These are phyloP conservation scores for Solen grandis DNA, from an alignment of 1,140 invertebrate genomes.

Conservation along the genomic window DNA sequence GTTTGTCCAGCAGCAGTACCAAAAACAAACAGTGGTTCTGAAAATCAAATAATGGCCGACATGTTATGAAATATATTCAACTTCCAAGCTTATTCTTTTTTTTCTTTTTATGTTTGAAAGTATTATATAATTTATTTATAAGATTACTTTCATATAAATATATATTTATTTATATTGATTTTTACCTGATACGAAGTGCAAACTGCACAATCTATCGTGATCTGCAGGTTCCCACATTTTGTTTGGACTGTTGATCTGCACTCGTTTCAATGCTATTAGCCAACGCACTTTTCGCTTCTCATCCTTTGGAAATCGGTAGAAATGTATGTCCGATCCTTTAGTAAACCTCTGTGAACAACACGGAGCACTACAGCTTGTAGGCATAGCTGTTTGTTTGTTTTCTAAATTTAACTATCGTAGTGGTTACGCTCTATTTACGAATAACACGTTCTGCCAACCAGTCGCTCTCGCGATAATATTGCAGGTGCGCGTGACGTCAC, in stretches of 20 bases:
- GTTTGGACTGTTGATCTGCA: slow-evolving; percentile 4
- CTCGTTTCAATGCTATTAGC: slow-evolving; percentile 14
- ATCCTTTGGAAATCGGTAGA: slow-evolving; percentile 27
- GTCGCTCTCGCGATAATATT: not conserved
- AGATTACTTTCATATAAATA: not conserved
- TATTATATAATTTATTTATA: not conserved
- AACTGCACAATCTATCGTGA: slow-evolving; percentile 31
- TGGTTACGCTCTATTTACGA: not conserved
- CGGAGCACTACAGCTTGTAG: slow-evolving; percentile 26
- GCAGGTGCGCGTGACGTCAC: slow-evolving; percentile 13
- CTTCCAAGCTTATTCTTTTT: too few relatives aligned
- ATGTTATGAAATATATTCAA: too few relatives aligned
- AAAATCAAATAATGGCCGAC: too few relatives aligned
- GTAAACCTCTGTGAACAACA: slow-evolving; percentile 15
- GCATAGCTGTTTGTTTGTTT: slow-evolving; percentile 8
- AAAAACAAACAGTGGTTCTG: too few relatives aligned
- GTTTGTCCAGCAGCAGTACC: too few relatives aligned
- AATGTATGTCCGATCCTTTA: slow-evolving; percentile 27
- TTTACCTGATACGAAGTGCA: slow-evolving; percentile 30
- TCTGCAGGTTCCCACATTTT: slow-evolving; percentile 28
- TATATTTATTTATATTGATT: too few relatives aligned
- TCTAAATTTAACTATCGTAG: not conserved
- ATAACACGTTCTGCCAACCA: slow-evolving; percentile 34
- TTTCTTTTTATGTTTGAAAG: too few relatives aligned
- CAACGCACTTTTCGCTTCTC: slow-evolving; percentile 16